Conservation (phyloP, 2,797 vertebrate species). For the Carduelis carduelis region DNA sequence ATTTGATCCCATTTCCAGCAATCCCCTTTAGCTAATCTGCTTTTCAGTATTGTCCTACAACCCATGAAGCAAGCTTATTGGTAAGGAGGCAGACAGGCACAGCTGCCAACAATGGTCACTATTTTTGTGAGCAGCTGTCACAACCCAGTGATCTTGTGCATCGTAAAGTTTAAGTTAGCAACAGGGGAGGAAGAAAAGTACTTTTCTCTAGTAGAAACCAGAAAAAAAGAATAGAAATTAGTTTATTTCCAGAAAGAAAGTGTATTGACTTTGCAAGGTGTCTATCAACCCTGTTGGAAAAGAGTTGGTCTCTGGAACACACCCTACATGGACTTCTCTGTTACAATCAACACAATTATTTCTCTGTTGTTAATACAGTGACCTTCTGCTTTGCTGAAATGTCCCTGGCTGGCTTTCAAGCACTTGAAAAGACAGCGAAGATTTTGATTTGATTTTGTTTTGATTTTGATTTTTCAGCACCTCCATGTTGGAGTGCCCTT, state of each 20-base stretch:
- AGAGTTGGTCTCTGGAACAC: background rate
- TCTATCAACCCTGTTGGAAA: background rate
- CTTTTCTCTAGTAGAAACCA: background rate
- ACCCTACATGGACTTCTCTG: background rate
- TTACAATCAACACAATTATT: background rate
- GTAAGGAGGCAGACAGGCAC: background rate
- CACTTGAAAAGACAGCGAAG: conserved; percentile 39
- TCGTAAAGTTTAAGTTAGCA: background rate
- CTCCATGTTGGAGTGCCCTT: background rate
- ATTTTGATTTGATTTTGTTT: conserved; percentile 56
- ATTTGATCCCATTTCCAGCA: background rate
- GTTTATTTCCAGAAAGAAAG: background rate
- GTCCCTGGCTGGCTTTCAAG: conserved; percentile 42
- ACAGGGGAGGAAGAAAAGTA: background rate
- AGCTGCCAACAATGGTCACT: background rate
- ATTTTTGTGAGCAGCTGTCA: background rate
- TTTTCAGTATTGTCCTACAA: background rate
- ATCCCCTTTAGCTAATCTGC: background rate
- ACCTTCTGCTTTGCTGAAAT: conserved; percentile 36
- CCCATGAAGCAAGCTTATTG: background rate
- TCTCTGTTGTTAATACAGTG: conserved; percentile 26
- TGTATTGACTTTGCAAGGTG: background rate
- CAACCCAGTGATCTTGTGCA: background rate
- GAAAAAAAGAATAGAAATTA: background rate
- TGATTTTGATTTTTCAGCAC: conserved; percentile 59